phyloP scores from a whole-genome alignment of 2,797 vertebrate species.

The Synaphobranchus kaupii region DNA sequence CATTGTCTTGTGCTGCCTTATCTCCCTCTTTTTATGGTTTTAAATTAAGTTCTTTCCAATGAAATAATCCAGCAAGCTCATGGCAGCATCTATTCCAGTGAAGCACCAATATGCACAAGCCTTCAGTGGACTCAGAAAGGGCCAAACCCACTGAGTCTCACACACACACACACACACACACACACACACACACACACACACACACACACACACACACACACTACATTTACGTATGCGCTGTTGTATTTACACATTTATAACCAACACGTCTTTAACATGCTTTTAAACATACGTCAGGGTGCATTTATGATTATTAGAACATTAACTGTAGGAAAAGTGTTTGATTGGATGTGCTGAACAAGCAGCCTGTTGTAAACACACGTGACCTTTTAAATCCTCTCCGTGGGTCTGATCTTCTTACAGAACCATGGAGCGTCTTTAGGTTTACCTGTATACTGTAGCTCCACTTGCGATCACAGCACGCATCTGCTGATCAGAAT shows the following conservation, averaged over 20 bases:
- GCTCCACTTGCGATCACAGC: neutral
- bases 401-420: neutral
- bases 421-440: neutral
- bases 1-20: neutral
- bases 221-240: too few relatives aligned
- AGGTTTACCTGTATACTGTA: neutral
- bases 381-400: neutral
- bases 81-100: neutral
- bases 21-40: neutral
- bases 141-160: neutral
- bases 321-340: neutral
- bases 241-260: too few relatives aligned
- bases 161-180: too few relatives aligned
- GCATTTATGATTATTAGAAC: neutral
- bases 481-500: neutral
- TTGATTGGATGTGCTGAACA: neutral
- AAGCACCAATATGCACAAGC: neutral
- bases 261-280: too few relatives aligned
- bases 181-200: too few relatives aligned
- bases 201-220: too few relatives aligned
- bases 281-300: too few relatives aligned
- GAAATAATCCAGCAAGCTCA: neutral
- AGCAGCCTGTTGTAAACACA: neutral
- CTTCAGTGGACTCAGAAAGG: neutral
- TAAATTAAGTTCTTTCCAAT: neutral